These are phyloP conservation scores for Turritopsis dohrnii DNA, from an alignment of 30 jellyfish, hydroid and myxozoan species.

Conservation along the genomic window DNA sequence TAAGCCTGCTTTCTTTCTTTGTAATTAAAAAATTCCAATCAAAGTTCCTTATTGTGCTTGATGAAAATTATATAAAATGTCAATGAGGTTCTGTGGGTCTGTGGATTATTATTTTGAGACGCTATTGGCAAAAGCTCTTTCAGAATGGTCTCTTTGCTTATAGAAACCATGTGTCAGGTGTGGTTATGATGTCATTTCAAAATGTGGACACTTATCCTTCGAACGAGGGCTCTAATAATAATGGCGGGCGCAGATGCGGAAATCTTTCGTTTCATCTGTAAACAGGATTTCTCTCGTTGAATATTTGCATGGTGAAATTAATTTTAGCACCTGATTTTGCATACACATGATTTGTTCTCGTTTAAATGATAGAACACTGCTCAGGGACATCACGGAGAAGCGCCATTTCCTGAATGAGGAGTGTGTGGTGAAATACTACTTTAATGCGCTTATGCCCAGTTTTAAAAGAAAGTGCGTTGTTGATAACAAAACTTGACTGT, in stretches of 20 bases:
- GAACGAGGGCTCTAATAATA: slow-evolving; percentile 3
- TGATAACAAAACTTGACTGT: background rate
- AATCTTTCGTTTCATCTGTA: background rate
- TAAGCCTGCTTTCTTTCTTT: no score
- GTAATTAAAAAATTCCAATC: no score
- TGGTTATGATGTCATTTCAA: slow-evolving; percentile 30
- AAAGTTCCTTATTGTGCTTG: no score
- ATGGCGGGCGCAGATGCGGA: slow-evolving; percentile 38
- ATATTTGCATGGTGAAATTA: background rate
- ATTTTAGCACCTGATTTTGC: background rate
- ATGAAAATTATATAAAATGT: no score
- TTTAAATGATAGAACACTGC: background rate
- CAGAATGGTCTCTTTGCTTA: no score
- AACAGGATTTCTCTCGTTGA: background rate
- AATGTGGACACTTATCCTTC: slow-evolving; percentile 10
- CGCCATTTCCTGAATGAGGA: background rate
- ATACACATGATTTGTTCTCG: background rate
- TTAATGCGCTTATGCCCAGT: background rate
- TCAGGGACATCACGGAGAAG: background rate
- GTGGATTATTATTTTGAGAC: no score
- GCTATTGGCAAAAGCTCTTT: no score
- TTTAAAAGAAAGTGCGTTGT: background rate
- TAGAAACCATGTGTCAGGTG: slow-evolving; percentile 42
- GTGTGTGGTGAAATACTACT: background rate
- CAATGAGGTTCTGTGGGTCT: no score